Conservation (phyloP, 53 echinoderm and acorn worm species). For the Echinarachnius parma region DNA sequence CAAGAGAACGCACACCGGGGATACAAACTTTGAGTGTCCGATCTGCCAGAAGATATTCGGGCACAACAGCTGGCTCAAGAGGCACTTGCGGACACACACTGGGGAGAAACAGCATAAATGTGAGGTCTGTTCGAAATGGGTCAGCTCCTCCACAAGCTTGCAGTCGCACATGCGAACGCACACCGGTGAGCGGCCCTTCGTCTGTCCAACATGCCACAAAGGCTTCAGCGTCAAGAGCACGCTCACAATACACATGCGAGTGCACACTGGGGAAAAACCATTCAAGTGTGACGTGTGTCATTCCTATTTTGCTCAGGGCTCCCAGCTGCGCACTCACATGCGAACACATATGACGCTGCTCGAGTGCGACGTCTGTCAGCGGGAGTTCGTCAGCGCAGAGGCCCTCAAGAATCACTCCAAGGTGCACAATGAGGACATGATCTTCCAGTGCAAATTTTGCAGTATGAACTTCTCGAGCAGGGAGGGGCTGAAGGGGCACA, state of each 20-base stretch:
- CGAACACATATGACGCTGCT: slow-evolving; percentile 31
- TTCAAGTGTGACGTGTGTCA: slow-evolving; percentile 44
- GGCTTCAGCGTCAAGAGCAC: slow-evolving; percentile 48
- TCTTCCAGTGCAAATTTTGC: slow-evolving; percentile 49
- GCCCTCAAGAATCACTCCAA: slow-evolving; percentile 11
- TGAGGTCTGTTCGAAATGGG: slow-evolving; percentile 17
- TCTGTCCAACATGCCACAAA: slow-evolving; percentile 52
- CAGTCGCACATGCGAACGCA: slow-evolving; percentile 40
- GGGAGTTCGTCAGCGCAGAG: slow-evolving; percentile 19
- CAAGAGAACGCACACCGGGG: slow-evolving; percentile 50
- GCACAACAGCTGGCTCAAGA: slow-evolving; percentile 23
- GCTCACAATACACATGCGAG: slow-evolving; percentile 36
- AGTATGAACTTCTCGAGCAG: slow-evolving; percentile 19
- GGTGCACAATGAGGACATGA: slow-evolving; percentile 10
- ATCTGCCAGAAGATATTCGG: slow-evolving; percentile 52
- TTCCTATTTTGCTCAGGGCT: slow-evolving; percentile 27
- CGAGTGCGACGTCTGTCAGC: slow-evolving; percentile 32
- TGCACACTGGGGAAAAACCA: slow-evolving; percentile 43
- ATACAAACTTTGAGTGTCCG: slow-evolving; percentile 52
- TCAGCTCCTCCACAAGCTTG: slow-evolving; percentile 19
- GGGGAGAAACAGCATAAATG: slow-evolving; percentile 43
- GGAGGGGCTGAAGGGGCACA: slow-evolving; percentile 25
- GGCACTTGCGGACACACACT: slow-evolving; percentile 40
- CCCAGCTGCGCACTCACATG: slow-evolving; percentile 23
- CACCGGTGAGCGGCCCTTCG: slow-evolving; percentile 33